phyloP scores from a whole-genome alignment of 2,797 vertebrate species.

The Sebastes wilsoni region DNA sequence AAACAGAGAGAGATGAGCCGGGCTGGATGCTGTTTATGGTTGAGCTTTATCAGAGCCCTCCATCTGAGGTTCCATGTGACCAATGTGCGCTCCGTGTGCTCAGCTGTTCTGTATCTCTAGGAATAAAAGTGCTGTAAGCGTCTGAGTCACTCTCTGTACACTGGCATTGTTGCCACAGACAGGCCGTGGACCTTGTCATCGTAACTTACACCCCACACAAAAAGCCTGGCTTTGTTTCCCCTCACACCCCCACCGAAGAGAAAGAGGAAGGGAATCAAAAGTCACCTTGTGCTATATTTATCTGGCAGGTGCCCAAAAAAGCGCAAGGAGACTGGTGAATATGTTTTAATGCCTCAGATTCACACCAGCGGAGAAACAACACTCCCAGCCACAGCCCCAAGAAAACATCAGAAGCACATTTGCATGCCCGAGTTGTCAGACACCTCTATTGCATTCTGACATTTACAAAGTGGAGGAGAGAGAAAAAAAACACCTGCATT shows the following conservation, averaged over 20 bases:
- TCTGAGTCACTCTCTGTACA: slow-evolving; percentile 59
- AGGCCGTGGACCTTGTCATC: slow-evolving; percentile 67
- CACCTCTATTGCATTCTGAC: slow-evolving; percentile 77
- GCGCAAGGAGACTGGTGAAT: slow-evolving; percentile 59
- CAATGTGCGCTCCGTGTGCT: slow-evolving; percentile 74
- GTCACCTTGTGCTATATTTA: slow-evolving; percentile 83
- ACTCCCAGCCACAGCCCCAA: slow-evolving; percentile 60
- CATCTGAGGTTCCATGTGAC: slow-evolving; percentile 81
- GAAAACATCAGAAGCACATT: slow-evolving; percentile 78
- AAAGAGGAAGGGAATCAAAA: slow-evolving; percentile 65
- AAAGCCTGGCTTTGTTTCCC: slow-evolving; percentile 59
- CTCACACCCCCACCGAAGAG: slow-evolving; percentile 30
- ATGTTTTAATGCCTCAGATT: slow-evolving; percentile 72
- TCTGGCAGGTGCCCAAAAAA: slow-evolving; percentile 59
- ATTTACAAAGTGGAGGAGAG: slow-evolving; percentile 76
- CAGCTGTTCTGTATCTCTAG: slow-evolving; percentile 65
- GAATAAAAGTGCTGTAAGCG: slow-evolving; percentile 65
- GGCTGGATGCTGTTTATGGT: slow-evolving; percentile 72
- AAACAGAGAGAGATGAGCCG: slow-evolving; percentile 45
- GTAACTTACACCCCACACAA: slow-evolving; percentile 66
- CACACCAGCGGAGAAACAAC: slow-evolving; percentile 60
- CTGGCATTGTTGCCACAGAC: slow-evolving; percentile 57
- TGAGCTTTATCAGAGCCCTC: slow-evolving; percentile 82
- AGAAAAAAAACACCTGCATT: slow-evolving; percentile 63
- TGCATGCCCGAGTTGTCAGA: slow-evolving; percentile 78